These are phyloP conservation scores for Montipora foliosa DNA, from an alignment of 64 coral and sea anemone species.

Conservation along the genomic window DNA sequence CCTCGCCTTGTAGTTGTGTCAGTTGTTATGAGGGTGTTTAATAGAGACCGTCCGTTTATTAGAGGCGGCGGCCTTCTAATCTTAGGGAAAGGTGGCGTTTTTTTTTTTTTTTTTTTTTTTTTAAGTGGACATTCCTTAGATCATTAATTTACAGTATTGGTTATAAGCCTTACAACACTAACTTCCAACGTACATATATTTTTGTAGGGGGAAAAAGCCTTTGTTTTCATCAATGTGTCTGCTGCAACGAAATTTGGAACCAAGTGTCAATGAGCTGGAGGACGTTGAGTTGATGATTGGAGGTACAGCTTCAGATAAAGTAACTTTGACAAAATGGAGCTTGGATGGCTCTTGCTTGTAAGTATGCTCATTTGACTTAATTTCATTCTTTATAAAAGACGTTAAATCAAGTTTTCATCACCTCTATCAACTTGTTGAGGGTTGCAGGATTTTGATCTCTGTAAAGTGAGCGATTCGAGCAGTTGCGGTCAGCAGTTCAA, in stretches of 20 bases:
- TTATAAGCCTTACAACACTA: no score
- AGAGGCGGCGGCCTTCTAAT: no score
- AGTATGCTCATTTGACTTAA: neutral
- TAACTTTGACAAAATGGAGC: slow-evolving; percentile 42
- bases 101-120: no score
- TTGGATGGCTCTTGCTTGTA: slow-evolving; percentile 46
- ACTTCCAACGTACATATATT: neutral
- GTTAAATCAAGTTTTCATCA: neutral
- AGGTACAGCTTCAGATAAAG: neutral
- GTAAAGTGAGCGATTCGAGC: no score
- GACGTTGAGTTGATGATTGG: slow-evolving; percentile 39
- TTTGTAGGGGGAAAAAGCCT: neutral
- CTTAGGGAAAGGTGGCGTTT: no score
- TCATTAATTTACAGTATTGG: no score
- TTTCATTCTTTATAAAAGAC: neutral
- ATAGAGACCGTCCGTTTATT: no score
- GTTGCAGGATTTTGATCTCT: neutral
- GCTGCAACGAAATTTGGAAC: neutral
- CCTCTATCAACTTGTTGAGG: neutral
- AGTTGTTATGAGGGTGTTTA: no score
- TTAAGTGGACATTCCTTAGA: no score
- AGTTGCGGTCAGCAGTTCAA: no score
- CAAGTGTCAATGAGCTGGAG: neutral
- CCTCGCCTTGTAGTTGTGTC: no score
- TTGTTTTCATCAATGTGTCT: slow-evolving; percentile 47